These are phyloP conservation scores for Poeciliopsis prolifica DNA, from an alignment of 2,113 vertebrate genomes.

Conservation along the genomic window DNA sequence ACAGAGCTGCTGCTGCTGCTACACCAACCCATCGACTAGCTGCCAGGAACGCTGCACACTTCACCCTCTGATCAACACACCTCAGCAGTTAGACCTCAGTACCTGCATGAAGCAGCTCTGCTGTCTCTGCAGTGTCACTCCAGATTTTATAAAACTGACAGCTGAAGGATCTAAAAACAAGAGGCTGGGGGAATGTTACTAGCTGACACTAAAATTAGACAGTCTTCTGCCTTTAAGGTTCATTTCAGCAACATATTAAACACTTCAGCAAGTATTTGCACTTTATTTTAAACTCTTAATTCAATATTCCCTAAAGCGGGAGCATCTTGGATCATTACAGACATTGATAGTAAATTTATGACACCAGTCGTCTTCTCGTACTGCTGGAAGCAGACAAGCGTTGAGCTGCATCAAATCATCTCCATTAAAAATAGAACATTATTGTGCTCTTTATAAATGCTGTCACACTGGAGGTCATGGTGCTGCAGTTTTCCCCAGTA, in stretches of 20 bases:
- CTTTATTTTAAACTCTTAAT: background rate
- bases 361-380: background rate
- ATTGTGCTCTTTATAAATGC: slow-evolving; percentile 33
- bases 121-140: slow-evolving; percentile 21
- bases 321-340: background rate
- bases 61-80: slow-evolving; percentile 39
- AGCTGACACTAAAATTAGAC: background rate
- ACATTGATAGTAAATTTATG: background rate
- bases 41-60: slow-evolving; percentile 22
- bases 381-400: slow-evolving; percentile 3
- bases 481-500: slow-evolving; percentile 67
- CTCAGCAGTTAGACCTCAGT: slow-evolving; percentile 6
- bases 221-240: background rate
- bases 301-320: background rate
- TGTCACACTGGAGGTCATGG: slow-evolving; percentile 64
- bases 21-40: slow-evolving; percentile 33
- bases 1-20: slow-evolving; percentile 8
- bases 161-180: background rate
- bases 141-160: background rate
- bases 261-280: no score
- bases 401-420: slow-evolving; percentile 9
- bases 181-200: background rate
- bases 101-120: background rate
- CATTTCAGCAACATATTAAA: background rate
- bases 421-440: slow-evolving; percentile 34